Percentiles rank a stretch among this genome's conserved stretches.
These are phyloP conservation scores for Fragum whitleyi DNA, from an alignment of 2,888 invertebrate genomes.

Conservation along the genomic window DNA sequence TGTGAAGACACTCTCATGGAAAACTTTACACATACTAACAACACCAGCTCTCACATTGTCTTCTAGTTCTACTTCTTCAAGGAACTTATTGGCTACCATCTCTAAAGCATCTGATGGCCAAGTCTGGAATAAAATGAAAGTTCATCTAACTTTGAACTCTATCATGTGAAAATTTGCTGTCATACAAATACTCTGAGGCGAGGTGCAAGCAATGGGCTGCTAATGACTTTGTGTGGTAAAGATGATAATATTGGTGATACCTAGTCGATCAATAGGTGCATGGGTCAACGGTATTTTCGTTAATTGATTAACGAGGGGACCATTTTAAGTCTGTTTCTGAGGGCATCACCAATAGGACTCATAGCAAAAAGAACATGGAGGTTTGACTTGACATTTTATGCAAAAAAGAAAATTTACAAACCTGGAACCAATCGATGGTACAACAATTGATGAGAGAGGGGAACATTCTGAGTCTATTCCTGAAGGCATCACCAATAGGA, in stretches of 20 bases:
- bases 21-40: slow-evolving; percentile 85
- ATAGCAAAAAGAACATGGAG: no score
- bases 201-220: no score
- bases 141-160: background rate
- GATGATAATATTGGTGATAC: no score
- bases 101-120: slow-evolving; percentile 86
- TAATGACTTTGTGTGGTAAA: no score
- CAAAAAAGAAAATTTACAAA: slow-evolving; percentile 70
- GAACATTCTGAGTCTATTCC: slow-evolving; percentile 85
- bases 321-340: no score
- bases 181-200: no score
- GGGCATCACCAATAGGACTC: no score
- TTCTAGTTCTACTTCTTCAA: slow-evolving; percentile 84
- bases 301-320: no score
- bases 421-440: slow-evolving; percentile 86
- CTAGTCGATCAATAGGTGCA: no score
- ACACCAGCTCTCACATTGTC: slow-evolving; percentile 74
- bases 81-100: slow-evolving; percentile 86
- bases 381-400: no score
- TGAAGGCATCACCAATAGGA: slow-evolving; percentile 85
- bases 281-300: no score
- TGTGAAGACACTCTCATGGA: slow-evolving; percentile 84
- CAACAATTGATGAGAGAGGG: slow-evolving; percentile 86
- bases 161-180: no score
- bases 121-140: slow-evolving; percentile 82